Conservation (phyloP, 2,113 vertebrate genomes). For the Picathartes gymnocephalus region DNA sequence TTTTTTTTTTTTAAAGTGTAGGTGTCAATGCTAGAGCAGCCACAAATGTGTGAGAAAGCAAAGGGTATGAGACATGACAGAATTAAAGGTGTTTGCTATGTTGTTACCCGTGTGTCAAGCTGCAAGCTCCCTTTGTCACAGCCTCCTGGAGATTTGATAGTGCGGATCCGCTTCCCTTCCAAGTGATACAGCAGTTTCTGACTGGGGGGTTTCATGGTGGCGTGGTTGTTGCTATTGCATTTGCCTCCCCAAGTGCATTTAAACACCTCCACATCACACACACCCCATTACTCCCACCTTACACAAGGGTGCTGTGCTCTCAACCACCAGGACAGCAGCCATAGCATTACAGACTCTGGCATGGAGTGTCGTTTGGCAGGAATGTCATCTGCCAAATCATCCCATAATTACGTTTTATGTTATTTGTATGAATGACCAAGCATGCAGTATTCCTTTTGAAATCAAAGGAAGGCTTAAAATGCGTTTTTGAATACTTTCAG, state of each 20-base stretch:
- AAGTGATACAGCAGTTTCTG: conserved; percentile 77
- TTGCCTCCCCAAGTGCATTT: conserved; percentile 17
- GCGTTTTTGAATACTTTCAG: conserved; percentile 78
- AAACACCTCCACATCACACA: not conserved
- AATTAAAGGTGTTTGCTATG: conserved; percentile 87
- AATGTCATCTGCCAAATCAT: conserved; percentile 79
- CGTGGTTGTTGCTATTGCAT: not conserved
- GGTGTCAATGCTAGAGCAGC: conserved; percentile 74
- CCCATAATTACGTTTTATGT: conserved; percentile 83
- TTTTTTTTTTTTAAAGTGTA: conserved; percentile 42
- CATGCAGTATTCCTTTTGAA: conserved; percentile 78
- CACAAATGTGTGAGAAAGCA: conserved; percentile 79
- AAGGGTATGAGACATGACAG: conserved; percentile 87
- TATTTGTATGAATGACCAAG: conserved; percentile 81
- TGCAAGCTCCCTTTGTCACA: conserved; percentile 78
- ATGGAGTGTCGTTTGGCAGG: conserved; percentile 73
- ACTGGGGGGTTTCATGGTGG: conserved; percentile 56
- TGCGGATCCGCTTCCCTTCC: conserved; percentile 72
- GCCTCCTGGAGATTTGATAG: conserved; percentile 81
- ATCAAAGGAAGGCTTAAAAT: conserved; percentile 77
- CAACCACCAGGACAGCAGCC: conserved; percentile 47
- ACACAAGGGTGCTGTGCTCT: conserved; percentile 45
- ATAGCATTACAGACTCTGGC: conserved; percentile 65
- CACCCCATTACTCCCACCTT: not conserved
- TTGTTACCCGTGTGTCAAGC: conserved; percentile 80